Conservation (phyloP, 2,113 vertebrate species). For the Romanogobio albipinnatus region DNA sequence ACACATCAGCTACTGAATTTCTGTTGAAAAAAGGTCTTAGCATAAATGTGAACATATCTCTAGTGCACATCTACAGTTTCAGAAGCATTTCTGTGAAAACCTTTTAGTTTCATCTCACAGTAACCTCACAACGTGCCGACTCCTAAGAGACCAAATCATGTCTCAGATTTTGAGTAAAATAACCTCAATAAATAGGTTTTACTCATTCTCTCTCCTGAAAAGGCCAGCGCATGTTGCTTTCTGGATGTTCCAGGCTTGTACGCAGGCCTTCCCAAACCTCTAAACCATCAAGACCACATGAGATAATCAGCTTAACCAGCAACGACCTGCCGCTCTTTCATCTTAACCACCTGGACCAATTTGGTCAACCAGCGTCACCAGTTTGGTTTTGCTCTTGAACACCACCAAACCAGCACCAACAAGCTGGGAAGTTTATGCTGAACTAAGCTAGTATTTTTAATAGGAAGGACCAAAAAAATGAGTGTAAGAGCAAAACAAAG, state of each 20-base stretch:
- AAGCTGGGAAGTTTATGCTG: neutral
- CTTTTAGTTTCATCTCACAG: neutral
- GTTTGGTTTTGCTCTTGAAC: neutral
- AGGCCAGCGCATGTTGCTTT: neutral
- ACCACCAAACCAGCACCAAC: neutral
- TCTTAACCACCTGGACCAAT: neutral
- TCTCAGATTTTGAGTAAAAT: neutral
- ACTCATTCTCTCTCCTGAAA: neutral
- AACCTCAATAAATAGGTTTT: neutral
- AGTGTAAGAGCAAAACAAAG: neutral
- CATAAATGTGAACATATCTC: slow-evolving; percentile 8
- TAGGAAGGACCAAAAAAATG: neutral
- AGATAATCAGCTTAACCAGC: neutral
- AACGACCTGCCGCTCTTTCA: neutral
- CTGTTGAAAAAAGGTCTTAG: neutral
- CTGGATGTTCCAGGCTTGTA: neutral
- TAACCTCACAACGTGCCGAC: neutral
- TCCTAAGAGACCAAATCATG: neutral
- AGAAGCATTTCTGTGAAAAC: slow-evolving; percentile 5
- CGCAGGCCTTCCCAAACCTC: neutral
- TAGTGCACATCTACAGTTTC: neutral
- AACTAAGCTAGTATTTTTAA: neutral
- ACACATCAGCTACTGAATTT: neutral
- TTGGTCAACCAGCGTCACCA: neutral
- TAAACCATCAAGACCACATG: neutral